phyloP scores from a whole-genome alignment of 2,888 invertebrate species.

The Epinotia nisella region DNA sequence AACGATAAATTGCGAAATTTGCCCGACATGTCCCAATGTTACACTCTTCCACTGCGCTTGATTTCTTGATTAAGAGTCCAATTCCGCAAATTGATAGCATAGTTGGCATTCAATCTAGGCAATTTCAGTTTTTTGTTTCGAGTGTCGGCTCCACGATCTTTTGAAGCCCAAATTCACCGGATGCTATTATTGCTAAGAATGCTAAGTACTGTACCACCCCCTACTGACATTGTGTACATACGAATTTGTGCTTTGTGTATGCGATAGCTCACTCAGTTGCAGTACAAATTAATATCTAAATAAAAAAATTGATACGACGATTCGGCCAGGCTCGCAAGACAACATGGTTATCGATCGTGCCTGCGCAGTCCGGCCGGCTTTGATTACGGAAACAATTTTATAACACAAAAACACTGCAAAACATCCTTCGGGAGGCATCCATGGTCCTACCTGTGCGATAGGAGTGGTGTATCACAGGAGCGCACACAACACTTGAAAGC shows the following conservation, averaged over 20 bases:
- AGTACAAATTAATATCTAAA: constrained; percentile 35
- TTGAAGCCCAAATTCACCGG: not conserved
- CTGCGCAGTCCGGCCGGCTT: constrained; percentile 66
- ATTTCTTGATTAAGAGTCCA: constrained; percentile 46
- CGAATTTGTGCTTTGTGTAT: not conserved
- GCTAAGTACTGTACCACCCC: not conserved
- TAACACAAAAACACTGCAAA: constrained; percentile 63
- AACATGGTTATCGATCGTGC: constrained; percentile 82
- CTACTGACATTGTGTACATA: not conserved
- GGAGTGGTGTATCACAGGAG: constrained; percentile 64
- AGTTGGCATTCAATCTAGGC: constrained; percentile 15
- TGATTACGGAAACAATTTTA: constrained; percentile 58
- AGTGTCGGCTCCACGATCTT: not conserved
- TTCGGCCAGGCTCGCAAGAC: constrained; percentile 66
- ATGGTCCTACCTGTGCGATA: constrained; percentile 68
- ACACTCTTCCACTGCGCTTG: constrained; percentile 62
- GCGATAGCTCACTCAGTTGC: not conserved
- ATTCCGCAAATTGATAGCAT: constrained; percentile 10
- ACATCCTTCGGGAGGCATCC: constrained; percentile 45
- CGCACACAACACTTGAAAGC: constrained; percentile 72
- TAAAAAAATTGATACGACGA: constrained; percentile 59
- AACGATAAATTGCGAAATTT: constrained; percentile 65
- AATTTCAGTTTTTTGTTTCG: not conserved
- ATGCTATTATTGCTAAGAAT: too few relatives aligned
- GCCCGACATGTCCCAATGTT: constrained; percentile 62